A percentile compares a stretch with the other conserved stretches of the same genome.
Conservation (phyloP, 2,888 invertebrate genomes). For the Eupithecia subumbrata region DNA sequence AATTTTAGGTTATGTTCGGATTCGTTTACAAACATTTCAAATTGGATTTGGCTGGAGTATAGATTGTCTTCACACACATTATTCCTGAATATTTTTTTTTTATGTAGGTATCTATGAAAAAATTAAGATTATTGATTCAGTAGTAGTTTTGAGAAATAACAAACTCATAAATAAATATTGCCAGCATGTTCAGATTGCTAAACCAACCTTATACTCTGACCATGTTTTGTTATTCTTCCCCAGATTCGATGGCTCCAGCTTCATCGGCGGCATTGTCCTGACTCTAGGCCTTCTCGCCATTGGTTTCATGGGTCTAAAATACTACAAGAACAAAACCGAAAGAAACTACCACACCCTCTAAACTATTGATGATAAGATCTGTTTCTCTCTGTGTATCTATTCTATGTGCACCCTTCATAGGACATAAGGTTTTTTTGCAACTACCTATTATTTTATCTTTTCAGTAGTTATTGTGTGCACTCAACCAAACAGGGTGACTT, state of each 20-base stretch:
- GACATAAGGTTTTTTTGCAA: constrained; percentile 34
- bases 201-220: background rate
- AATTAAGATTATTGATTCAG: background rate
- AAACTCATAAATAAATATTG: background rate
- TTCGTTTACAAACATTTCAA: background rate
- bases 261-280: constrained; percentile 93
- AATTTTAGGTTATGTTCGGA: background rate
- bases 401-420: constrained; percentile 68
- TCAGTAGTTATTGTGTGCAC: constrained; percentile 47
- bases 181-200: background rate
- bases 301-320: constrained; percentile 92
- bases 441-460: constrained; percentile 40
- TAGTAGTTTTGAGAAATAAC: too few relatives aligned
- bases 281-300: constrained; percentile 91
- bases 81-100: background rate
- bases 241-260: constrained; percentile 90
- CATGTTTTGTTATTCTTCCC: constrained; percentile 47
- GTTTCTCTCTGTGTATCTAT: constrained; percentile 44
- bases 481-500: constrained; percentile 48
- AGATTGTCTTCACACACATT: background rate
- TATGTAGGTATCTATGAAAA: background rate
- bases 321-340: constrained; percentile 93
- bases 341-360: constrained; percentile 95
- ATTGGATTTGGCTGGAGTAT: background rate
- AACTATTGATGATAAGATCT: constrained; percentile 65